A percentile compares a stretch with the other conserved stretches of the same genome.
Evolutionary conservation across 2,888 invertebrate genomes (phyloP).

Genomic region (Parnassius mnemosyne): DNA sequence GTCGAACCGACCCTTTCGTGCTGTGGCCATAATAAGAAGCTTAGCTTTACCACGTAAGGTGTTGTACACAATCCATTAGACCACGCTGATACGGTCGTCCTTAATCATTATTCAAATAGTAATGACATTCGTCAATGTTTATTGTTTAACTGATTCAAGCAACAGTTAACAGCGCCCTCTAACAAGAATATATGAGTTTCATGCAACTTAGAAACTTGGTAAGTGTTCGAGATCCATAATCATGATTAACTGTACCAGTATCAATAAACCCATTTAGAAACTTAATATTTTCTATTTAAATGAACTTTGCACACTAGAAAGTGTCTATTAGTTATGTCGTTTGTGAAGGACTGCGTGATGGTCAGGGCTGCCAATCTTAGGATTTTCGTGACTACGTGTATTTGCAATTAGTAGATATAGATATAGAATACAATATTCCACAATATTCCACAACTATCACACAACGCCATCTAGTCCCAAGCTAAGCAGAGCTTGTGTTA

Average conservation of each 20-base stretch:
- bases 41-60: too few relatives aligned
- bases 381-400: too few relatives aligned
- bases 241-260: conserved; percentile 12
- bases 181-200: conserved; percentile 17
- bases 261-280: conserved; percentile 13
- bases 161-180: conserved; percentile 4
- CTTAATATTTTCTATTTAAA: conserved; percentile 26
- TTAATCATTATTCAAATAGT: neutral
- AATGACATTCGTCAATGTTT: conserved; percentile 12
- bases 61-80: too few relatives aligned
- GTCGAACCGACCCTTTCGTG: too few relatives aligned
- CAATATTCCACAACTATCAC: too few relatives aligned
- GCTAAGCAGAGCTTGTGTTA: too few relatives aligned
- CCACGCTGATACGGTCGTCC: too few relatives aligned
- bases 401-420: too few relatives aligned
- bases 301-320: conserved; percentile 32
- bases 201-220: neutral
- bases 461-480: too few relatives aligned
- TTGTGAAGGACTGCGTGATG: neutral
- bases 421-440: too few relatives aligned
- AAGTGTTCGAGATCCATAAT: conserved; percentile 22
- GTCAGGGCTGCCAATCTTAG: too few relatives aligned
- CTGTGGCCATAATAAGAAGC: too few relatives aligned
- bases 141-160: conserved; percentile 5
- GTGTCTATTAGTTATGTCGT: conserved; percentile 31